Conservation (phyloP, 1,140 invertebrate genomes). For the Pygmarrhopalites habei region DNA sequence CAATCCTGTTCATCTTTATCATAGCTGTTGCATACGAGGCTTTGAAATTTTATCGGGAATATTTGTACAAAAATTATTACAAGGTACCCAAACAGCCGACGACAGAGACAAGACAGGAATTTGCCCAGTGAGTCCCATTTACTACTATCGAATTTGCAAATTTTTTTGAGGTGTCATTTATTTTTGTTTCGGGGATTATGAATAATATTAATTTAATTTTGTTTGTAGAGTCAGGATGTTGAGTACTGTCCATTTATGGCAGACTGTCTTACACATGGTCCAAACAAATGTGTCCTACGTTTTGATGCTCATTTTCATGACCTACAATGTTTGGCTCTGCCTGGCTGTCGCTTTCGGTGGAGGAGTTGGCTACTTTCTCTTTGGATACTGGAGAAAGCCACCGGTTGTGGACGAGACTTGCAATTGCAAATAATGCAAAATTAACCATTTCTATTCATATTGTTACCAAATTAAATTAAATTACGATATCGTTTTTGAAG, state of each 20-base stretch:
- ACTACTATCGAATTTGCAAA: too few relatives aligned
- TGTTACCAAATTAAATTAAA: too few relatives aligned
- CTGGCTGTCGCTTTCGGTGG: conserved; percentile 53
- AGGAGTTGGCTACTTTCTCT: conserved; percentile 57
- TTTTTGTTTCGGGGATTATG: too few relatives aligned
- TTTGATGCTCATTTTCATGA: conserved; percentile 71
- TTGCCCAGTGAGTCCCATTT: too few relatives aligned
- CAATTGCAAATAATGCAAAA: conserved; percentile 54
- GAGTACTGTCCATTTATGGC: conserved; percentile 49
- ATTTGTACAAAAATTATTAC: conserved; percentile 25
- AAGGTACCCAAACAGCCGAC: too few relatives aligned
- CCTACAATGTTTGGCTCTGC: conserved; percentile 64
- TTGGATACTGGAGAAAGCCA: conserved; percentile 54
- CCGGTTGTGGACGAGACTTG: conserved; percentile 50
- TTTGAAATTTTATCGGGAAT: conserved; percentile 42
- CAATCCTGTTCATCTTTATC: conserved; percentile 44
- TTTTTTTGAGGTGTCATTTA: too few relatives aligned
- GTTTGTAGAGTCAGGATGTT: conserved; percentile 44
- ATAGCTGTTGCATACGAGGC: conserved; percentile 47
- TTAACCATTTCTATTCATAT: too few relatives aligned
- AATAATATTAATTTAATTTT: too few relatives aligned
- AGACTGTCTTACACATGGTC: conserved; percentile 57
- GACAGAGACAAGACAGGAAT: too few relatives aligned
- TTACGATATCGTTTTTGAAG: too few relatives aligned
- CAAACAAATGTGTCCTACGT: conserved; percentile 61